These are phyloP conservation scores for Entelurus aequoreus DNA, from an alignment of 2,113 vertebrate species.

Conservation along the genomic window DNA sequence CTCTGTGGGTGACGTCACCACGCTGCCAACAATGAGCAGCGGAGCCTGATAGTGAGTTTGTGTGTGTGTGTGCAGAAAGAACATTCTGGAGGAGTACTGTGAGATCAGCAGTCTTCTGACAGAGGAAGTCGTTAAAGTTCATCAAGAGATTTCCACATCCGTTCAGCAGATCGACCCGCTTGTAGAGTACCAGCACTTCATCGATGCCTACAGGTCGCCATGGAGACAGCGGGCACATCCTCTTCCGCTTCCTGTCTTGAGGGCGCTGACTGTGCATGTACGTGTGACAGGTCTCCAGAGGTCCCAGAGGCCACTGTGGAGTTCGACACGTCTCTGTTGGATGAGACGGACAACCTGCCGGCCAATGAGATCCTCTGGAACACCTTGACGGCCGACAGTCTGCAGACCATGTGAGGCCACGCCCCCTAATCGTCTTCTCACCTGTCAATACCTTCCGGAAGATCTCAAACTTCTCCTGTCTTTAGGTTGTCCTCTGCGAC, in stretches of 20 bases:
- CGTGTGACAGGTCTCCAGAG: constrained; percentile 76
- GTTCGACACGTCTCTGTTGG: constrained; percentile 83
- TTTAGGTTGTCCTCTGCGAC: constrained; percentile 83
- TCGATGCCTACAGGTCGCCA: constrained; percentile 83
- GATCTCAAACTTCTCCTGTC: background rate
- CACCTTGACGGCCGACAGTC: constrained; percentile 90
- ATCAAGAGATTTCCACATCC: constrained; percentile 86
- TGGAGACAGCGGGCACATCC: rapidly evolving
- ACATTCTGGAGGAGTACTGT: constrained; percentile 84
- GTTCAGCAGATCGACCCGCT: constrained; percentile 89
- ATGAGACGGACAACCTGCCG: constrained; percentile 90
- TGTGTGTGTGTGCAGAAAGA: constrained; percentile 2
- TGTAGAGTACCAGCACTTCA: constrained; percentile 88
- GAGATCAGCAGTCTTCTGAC: constrained; percentile 93
- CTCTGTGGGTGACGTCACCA: constrained; percentile 51
- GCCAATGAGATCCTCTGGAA: constrained; percentile 97
- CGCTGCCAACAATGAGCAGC: background rate
- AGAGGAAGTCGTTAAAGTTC: constrained; percentile 90
- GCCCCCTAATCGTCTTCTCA: background rate
- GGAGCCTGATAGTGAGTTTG: background rate
- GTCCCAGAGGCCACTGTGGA: constrained; percentile 81
- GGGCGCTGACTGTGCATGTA: background rate
- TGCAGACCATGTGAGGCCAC: constrained; percentile 87
- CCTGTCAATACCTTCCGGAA: background rate
- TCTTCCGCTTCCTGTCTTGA: no score